Evolutionary conservation across 2,797 vertebrate species (phyloP).

Genomic region (Halcyon badia): DNA sequence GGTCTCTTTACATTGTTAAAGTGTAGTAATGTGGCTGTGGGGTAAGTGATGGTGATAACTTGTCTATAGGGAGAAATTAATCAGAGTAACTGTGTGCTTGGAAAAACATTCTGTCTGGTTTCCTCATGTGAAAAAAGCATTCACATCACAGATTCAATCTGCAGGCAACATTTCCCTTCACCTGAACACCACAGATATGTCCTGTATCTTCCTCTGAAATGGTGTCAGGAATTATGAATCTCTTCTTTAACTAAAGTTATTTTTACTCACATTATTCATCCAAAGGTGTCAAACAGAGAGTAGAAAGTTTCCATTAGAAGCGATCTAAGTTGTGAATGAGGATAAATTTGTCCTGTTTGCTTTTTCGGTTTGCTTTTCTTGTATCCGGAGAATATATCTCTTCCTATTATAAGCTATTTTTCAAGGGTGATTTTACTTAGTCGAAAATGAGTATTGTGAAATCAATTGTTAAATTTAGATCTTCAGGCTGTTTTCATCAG

Average conservation of each 20-base stretch:
- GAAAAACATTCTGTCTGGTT: conserved; percentile 4
- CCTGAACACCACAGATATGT: background rate
- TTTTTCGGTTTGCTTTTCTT: background rate
- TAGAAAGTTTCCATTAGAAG: background rate
- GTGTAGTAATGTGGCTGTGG: background rate
- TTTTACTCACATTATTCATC: conserved; percentile 12
- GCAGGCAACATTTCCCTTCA: background rate
- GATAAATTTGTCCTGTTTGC: background rate
- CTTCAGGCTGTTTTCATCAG: conserved; percentile 53
- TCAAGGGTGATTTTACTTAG: conserved; percentile 52
- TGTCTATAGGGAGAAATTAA: background rate
- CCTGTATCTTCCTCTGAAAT: background rate
- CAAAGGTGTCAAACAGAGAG: background rate
- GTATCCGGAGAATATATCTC: background rate
- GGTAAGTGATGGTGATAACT: background rate
- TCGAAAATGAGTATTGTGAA: conserved; percentile 65
- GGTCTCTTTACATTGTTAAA: background rate
- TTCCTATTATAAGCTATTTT: conserved; percentile 50
- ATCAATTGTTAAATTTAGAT: conserved; percentile 69
- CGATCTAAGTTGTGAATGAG: background rate
- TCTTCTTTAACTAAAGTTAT: background rate
- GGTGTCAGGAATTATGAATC: background rate
- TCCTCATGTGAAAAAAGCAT: background rate
- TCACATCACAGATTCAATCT: background rate
- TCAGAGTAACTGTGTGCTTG: background rate